Evolutionary conservation across 2,797 vertebrate species (phyloP), one percentile per base, ranked within the genome.

Genomic region (Helarctos malayanus): DNA sequence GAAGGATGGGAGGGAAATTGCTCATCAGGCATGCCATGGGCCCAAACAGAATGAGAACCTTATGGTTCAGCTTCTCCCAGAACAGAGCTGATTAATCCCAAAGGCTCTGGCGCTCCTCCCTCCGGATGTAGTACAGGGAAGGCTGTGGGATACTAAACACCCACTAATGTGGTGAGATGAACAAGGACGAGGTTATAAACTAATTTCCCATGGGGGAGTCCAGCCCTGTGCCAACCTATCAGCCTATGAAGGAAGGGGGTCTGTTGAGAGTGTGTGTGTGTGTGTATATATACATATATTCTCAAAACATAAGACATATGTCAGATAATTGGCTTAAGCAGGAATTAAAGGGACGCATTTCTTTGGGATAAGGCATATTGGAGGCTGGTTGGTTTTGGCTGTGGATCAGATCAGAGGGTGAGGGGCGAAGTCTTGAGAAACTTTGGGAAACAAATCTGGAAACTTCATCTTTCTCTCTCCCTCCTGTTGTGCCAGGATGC

Each of bases 401-500:
- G 54, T 76, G 54, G 6, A 35, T 89, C 84, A 96, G 93, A 92
- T 92, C 41, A 54, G 86, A 87, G 45, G 9, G 25, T 4, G 11
- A 52, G 38, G 13, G 61, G 25, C 56, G 76, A 90, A 75, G 27
- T 82, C 73, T 94, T 96, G 65, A 96, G 92, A 89, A 29, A 27
- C 79, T 92, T 89, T 87, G 93, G 47, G 73, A 89, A 95, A 89
- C 27, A 88, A 89, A 83, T 78, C 69, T 68, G 63, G 94, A 94
- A 63, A 38, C 73, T 32, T 84, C 47, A 47, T 71, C 71, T n/a
- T 76, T 92, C 49, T 59, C 38, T 41, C 59, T 91, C 69, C n/a
- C 49, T 54, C 21, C 68, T 14, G 21, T 52, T 41, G 29, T 90
- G 65, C 95, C 52, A 79, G 65, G 85, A 81, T 65, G 73, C 71